A percentile compares a stretch with the other conserved stretches of the same genome.
phyloP scores from a whole-genome alignment of 1,140 invertebrate species.

The Diploscapter pachys region DNA sequence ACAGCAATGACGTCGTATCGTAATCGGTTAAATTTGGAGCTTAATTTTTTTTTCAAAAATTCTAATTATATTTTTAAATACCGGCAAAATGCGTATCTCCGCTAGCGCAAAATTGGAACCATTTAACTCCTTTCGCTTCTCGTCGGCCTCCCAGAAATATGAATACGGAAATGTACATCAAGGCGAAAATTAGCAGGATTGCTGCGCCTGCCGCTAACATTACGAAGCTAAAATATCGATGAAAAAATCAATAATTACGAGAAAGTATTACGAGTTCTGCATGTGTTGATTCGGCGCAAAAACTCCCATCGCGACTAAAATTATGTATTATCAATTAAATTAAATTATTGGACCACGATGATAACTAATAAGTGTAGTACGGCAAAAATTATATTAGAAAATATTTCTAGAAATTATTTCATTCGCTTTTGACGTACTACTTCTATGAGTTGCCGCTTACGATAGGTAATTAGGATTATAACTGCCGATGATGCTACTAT shows the following conservation, averaged over 20 bases:
- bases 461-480: conserved; percentile 26
- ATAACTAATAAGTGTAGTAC: too few species aligned
- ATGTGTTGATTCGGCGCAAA: conserved; percentile 21
- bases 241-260: too few species aligned
- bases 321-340: background rate
- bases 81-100: conserved; percentile 36
- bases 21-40: conserved; percentile 24
- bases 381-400: too few species aligned
- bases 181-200: background rate
- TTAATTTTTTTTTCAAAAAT: conserved; percentile 12
- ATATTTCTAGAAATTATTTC: too few species aligned
- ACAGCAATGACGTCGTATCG: conserved; percentile 28
- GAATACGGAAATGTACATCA: conserved; percentile 16
- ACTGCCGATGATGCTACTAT: conserved; percentile 23
- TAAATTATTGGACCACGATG: too few species aligned
- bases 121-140: conserved; percentile 38
- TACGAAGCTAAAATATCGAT: background rate
- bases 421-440: background rate
- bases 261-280: background rate
- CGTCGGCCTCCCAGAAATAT: conserved; percentile 28
- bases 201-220: background rate
- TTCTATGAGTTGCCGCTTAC: conserved; percentile 6
- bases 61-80: conserved; percentile 3
- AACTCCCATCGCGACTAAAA: conserved; percentile 26
- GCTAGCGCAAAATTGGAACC: conserved; percentile 32